Evolutionary conservation across 2,888 invertebrate genomes (phyloP).

Genomic region (Keiferia lycopersicella): DNA sequence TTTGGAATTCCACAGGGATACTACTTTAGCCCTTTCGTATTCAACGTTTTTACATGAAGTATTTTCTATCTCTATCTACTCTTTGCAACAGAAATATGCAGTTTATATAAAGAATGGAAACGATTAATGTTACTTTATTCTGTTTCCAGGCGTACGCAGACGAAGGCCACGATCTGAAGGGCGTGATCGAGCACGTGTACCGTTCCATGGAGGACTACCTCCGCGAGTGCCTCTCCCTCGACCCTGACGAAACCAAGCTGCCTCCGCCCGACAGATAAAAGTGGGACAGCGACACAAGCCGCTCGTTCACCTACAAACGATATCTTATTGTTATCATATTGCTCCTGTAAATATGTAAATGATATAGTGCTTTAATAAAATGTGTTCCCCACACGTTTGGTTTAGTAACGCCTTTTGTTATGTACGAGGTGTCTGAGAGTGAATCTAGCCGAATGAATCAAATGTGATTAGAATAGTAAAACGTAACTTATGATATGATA

Average conservation of each 20-base stretch:
- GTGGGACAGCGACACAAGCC: slow-evolving; percentile 32
- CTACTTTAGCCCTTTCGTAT: too few relatives aligned
- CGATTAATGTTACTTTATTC: too few relatives aligned
- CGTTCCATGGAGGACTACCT: slow-evolving; percentile 96
- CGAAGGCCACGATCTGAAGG: slow-evolving; percentile 92
- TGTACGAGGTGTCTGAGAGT: slow-evolving; percentile 31
- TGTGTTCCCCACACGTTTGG: slow-evolving; percentile 69
- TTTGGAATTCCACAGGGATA: too few relatives aligned
- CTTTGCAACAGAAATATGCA: too few relatives aligned
- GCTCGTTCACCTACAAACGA: slow-evolving; percentile 38
- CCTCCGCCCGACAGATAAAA: slow-evolving; percentile 81
- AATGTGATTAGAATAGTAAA: slow-evolving; percentile 45
- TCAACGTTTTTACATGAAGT: too few relatives aligned
- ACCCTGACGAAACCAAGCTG: slow-evolving; percentile 87
- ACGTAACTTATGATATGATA: slow-evolving; percentile 40
- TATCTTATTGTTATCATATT: slow-evolving; percentile 56
- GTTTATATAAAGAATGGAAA: too few relatives aligned
- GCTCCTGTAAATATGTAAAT: slow-evolving; percentile 77
- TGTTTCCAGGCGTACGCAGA: slow-evolving; percentile 96
- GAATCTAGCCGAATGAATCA: slow-evolving; percentile 26
- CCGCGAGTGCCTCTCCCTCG: slow-evolving; percentile 93
- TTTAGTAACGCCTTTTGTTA: slow-evolving; percentile 48
- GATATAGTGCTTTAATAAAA: slow-evolving; percentile 75
- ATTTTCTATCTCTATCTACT: too few relatives aligned
- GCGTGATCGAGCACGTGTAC: slow-evolving; percentile 95